phyloP scores from a whole-genome alignment of 1,140 invertebrate genomes.

The Lepidostoma basale region DNA sequence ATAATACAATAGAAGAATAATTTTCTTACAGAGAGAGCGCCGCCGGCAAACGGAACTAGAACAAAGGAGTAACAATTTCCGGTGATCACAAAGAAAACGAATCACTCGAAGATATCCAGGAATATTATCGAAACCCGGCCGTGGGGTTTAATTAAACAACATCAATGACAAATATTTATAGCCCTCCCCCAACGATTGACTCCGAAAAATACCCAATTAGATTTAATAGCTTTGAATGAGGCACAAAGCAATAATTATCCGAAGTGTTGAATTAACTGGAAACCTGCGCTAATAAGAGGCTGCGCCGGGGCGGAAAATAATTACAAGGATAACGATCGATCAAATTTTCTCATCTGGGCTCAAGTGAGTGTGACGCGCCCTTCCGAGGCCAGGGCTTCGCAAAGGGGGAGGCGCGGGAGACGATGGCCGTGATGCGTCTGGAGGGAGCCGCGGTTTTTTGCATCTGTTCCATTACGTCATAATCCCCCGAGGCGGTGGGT shows the following conservation, averaged over 20 bases:
- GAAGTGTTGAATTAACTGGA: slow-evolving; percentile 1
- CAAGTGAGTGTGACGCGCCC: slow-evolving; percentile 9
- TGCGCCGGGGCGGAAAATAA: not conserved
- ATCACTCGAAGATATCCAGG: no score
- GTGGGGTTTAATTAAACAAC: not conserved
- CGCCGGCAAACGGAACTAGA: no score
- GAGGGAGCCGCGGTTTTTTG: not conserved
- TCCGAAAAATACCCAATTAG: not conserved
- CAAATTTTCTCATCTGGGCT: slow-evolving; percentile 15
- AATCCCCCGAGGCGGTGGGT: no score
- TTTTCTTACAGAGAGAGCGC: no score
- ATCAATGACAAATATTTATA: not conserved
- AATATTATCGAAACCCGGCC: no score
- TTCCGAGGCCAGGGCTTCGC: no score
- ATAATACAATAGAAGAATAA: no score
- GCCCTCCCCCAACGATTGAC: not conserved
- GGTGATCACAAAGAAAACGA: no score
- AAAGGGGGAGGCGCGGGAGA: not conserved
- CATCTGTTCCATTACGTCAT: no score
- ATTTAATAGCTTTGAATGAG: not conserved
- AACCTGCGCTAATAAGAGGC: slow-evolving; percentile 12
- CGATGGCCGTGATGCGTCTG: not conserved
- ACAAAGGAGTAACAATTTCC: no score
- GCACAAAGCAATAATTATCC: slow-evolving; percentile 5
- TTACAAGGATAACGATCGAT: slow-evolving; percentile 21